These are phyloP conservation scores for Porphyrio hochstetteri DNA, from an alignment of 2,113 vertebrate species.

Conservation along the genomic window DNA sequence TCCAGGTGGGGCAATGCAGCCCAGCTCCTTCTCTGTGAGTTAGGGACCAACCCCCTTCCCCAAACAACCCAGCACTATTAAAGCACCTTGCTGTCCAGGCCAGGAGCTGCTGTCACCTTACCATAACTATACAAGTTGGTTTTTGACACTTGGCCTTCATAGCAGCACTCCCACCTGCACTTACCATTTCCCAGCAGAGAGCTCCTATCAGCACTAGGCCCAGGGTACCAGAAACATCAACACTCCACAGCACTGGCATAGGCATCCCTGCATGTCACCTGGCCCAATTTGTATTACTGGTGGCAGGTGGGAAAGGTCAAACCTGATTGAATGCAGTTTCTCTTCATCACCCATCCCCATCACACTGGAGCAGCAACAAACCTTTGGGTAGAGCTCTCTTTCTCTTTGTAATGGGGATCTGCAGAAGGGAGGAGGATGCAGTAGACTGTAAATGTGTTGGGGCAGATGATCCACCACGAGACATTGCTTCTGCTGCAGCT, in stretches of 20 bases:
- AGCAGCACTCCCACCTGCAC: background rate
- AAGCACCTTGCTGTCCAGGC: background rate
- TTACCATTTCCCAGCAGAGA: background rate
- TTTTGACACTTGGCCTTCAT: background rate
- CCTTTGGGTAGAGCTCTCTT: background rate
- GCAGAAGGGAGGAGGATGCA: background rate
- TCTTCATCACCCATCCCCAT: background rate
- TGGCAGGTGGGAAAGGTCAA: background rate
- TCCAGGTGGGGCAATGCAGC: background rate
- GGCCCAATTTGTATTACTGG: background rate
- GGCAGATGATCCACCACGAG: background rate
- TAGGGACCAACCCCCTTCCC: background rate
- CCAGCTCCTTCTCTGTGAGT: background rate
- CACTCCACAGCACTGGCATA: accelerated
- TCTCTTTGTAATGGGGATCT: background rate
- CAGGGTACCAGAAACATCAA: background rate
- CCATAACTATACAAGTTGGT: background rate
- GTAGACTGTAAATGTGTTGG: background rate
- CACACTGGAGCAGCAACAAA: background rate
- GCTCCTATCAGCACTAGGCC: background rate
- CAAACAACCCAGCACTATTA: background rate
- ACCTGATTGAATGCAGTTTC: background rate
- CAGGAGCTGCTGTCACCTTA: background rate
- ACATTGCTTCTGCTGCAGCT: background rate
- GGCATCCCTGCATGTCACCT: background rate